Evolutionary conservation across 2,797 vertebrate genomes (phyloP).

Genomic region (Smutsia temminckii): DNA sequence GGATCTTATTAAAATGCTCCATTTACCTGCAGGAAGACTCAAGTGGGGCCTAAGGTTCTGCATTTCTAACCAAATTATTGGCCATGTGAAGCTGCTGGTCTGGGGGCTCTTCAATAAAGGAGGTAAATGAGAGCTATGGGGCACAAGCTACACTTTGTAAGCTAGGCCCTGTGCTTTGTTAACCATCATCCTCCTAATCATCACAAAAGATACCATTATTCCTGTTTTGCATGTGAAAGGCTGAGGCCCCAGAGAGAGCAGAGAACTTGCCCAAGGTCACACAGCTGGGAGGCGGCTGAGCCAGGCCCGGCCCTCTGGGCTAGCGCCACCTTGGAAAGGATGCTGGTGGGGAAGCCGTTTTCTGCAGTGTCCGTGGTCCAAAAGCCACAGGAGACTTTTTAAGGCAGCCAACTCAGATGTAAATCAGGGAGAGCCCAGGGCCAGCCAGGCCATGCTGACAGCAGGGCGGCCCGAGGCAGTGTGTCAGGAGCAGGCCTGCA

Average conservation of each 20-base stretch:
- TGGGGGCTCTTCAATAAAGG: neutral
- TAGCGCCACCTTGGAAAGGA: conserved; percentile 67
- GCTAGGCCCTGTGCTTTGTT: neutral
- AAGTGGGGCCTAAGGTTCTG: neutral
- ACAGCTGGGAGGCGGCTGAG: neutral
- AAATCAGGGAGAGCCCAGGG: conserved; percentile 62
- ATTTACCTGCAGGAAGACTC: neutral
- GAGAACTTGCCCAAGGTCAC: conserved; percentile 21
- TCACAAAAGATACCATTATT: neutral
- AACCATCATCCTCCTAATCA: neutral
- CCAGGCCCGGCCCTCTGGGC: conserved; percentile 1
- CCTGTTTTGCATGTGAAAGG: neutral
- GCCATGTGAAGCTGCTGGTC: neutral
- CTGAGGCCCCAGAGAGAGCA: neutral
- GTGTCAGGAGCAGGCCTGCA: neutral
- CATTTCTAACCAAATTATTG: neutral
- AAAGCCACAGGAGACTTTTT: conserved; percentile 66
- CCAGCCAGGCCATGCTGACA: conserved; percentile 35
- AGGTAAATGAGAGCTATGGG: neutral
- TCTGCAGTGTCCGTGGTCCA: conserved; percentile 31
- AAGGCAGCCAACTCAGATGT: conserved; percentile 69
- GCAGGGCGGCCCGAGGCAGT: neutral
- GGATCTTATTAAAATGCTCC: neutral
- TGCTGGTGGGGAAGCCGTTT: conserved; percentile 56
- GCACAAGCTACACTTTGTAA: neutral